Evolutionary conservation across 2,113 vertebrate genomes (phyloP).

Genomic region (Camelus bactrianus): DNA sequence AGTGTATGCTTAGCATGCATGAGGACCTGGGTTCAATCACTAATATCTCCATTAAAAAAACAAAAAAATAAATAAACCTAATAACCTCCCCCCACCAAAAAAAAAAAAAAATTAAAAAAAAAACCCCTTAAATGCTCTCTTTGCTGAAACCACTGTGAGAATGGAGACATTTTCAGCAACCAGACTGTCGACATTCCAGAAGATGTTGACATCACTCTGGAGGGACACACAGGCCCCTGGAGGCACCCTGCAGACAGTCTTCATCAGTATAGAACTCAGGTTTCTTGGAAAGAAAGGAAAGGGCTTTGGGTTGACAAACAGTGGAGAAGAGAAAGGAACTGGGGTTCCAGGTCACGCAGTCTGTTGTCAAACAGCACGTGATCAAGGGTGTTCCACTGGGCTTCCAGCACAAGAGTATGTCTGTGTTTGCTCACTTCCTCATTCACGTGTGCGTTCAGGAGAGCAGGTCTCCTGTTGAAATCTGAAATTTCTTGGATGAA

Average conservation of each 20-base stretch:
- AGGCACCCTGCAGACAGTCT: not conserved
- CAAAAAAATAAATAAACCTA: too few species aligned
- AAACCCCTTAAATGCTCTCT: not conserved
- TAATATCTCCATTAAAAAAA: too few species aligned
- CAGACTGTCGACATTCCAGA: not conserved
- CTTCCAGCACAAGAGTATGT: conserved; percentile 95
- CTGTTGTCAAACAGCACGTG: not conserved
- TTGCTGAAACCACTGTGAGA: not conserved
- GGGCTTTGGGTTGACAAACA: not conserved
- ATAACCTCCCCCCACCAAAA: too few species aligned
- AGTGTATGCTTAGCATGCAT: too few species aligned
- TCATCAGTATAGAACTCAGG: not conserved
- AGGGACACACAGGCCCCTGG: not conserved
- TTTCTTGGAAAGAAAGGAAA: not conserved
- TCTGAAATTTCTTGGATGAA: not conserved
- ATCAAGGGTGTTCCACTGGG: conserved; percentile 82
- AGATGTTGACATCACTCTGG: not conserved
- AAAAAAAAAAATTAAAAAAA: too few species aligned
- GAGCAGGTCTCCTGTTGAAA: not conserved
- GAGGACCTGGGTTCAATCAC: too few species aligned
- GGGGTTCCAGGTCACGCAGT: not conserved
- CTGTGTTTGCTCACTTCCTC: conserved; percentile 95
- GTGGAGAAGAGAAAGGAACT: not conserved
- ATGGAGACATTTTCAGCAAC: not conserved
- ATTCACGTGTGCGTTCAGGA: conserved; percentile 87